Evolutionary conservation across 53 echinoderm and acorn worm species (phyloP), one percentile per base, ranked within the genome.

Genomic region (Antedon mediterranea): DNA sequence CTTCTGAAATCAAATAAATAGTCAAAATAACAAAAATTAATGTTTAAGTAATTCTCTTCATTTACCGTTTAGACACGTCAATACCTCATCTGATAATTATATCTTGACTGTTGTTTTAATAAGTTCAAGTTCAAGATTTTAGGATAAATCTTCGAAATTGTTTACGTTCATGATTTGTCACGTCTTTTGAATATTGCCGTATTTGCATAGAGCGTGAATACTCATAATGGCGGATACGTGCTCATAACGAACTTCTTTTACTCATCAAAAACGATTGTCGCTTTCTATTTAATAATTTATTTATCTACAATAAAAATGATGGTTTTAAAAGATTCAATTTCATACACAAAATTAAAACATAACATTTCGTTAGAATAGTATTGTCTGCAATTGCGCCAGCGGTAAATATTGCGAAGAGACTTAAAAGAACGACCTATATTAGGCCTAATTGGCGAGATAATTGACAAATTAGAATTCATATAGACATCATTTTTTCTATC

Each of bases 61-160:
- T 57, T 57, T 2, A 57, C 57, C n/a, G n/a, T n/a, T n/a, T n/a
- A n/a, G 57, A 57, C 57, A 57, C 57, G 57, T 57, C 57, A 57
- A 23, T 15, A 57, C 23, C 57, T 57, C 57, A 26, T 57, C 23
- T 18, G 23, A 57, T 57, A 57, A 57, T 57, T 57, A 57, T 57
- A 57, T 23, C 7, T 57, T 57, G 2, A 57, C 57, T 57, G 57
- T 57, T 57, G 23, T 57, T 57, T 23, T 23, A 15, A 57, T 57
- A 57, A 57, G 57, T 57, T 57, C 57, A 57, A 57, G 57, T 57
- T 57, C 57, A 57, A 57, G 57, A 57, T 57, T 57, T 57, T 57
- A 57, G 20, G 57, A 57, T 57, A 57, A 57, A 57, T 57, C 57
- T 57, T 57, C 57, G 57, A 26, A 57, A 57, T 57, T 57, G 57